Conservation (phyloP, 1,140 invertebrate genomes). For the Paralvinella palmiformis region DNA sequence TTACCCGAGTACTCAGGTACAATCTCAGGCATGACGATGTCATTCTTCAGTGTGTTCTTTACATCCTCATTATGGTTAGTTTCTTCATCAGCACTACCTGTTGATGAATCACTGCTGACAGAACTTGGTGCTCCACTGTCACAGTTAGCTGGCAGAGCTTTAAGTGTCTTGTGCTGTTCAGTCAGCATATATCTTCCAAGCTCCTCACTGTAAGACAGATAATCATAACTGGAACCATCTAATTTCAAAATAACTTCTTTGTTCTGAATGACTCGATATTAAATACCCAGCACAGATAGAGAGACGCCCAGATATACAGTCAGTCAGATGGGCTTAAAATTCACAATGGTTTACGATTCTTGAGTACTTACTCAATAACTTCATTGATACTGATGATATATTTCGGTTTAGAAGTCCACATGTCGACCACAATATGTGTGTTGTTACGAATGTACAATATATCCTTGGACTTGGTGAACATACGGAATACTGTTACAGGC, state of each 20-base stretch:
- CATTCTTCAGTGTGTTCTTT: neutral
- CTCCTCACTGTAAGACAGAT: no score
- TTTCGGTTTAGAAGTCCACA: slow-evolving; percentile 6
- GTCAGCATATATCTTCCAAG: neutral
- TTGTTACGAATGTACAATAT: slow-evolving; percentile 7
- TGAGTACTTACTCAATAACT: neutral
- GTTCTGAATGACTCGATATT: no score
- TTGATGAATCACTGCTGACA: neutral
- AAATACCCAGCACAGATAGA: no score
- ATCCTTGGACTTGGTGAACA: slow-evolving; percentile 11
- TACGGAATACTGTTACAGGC: slow-evolving; percentile 4
- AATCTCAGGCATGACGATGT: neutral
- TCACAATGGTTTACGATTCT: neutral
- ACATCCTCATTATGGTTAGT: neutral
- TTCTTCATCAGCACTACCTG: neutral
- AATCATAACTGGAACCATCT: no score
- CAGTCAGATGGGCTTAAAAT: no score
- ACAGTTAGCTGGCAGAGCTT: neutral
- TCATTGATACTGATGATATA: slow-evolving; percentile 7
- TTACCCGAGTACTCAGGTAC: neutral
- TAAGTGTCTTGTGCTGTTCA: neutral
- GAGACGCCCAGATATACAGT: no score
- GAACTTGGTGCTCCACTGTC: neutral
- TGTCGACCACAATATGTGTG: slow-evolving; percentile 10
- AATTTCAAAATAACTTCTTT: no score